Evolutionary conservation across 1,140 invertebrate species (phyloP).

Genomic region (Meteorus sp.): DNA sequence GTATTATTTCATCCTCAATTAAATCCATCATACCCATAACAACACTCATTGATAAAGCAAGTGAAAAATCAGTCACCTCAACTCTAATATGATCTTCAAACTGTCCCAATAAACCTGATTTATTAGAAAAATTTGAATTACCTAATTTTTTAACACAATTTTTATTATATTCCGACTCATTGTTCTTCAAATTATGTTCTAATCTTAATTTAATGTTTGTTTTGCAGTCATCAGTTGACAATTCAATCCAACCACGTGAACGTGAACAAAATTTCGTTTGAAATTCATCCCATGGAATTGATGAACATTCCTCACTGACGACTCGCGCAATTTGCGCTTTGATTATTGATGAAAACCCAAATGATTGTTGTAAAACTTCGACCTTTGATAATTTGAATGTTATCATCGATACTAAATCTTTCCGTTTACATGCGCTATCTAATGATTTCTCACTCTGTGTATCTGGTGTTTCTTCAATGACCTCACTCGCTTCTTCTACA

Average conservation of each 20-base stretch:
- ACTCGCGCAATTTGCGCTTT: constrained; percentile 79
- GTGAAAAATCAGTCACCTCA: constrained; percentile 67
- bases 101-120: constrained; percentile 44
- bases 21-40: constrained; percentile 78
- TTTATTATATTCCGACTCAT: constrained; percentile 33
- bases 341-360: constrained; percentile 71
- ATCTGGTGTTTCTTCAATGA: constrained; percentile 74
- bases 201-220: constrained; percentile 64
- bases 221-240: constrained; percentile 59
- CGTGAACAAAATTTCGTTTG: constrained; percentile 77
- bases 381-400: constrained; percentile 81
- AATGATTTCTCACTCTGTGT: constrained; percentile 80
- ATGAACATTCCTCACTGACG: constrained; percentile 77
- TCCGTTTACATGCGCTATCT: constrained; percentile 75
- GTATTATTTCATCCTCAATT: constrained; percentile 82
- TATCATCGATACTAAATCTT: constrained; percentile 78
- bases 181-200: constrained; percentile 62
- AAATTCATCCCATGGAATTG: constrained; percentile 92
- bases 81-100: constrained; percentile 63
- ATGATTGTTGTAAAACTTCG: constrained; percentile 79
- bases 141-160: constrained; percentile 42
- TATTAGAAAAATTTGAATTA: constrained; percentile 45
- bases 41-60: constrained; percentile 79
- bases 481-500: constrained; percentile 83
- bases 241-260: constrained; percentile 70